A percentile compares a stretch with the other conserved stretches of the same genome.
phyloP scores from a whole-genome alignment of 2,888 invertebrate genomes.

The Drosophila incognita region DNA sequence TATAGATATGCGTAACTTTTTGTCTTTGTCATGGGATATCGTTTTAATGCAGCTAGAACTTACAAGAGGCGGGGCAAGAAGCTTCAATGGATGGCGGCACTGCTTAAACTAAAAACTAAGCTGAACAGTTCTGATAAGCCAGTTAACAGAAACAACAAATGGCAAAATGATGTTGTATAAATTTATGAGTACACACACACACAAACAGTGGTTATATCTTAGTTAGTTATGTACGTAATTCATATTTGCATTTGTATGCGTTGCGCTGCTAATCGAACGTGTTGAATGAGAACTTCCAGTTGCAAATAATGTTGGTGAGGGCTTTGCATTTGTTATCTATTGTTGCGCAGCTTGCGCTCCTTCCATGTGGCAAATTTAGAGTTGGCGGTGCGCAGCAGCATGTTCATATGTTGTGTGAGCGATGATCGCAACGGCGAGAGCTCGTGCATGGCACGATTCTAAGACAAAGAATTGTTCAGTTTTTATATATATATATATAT shows the following conservation, averaged over 20 bases:
- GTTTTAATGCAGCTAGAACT: conserved; percentile 57
- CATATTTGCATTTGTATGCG: conserved; percentile 47
- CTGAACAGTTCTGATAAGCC: neutral
- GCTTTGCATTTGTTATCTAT: conserved; percentile 80
- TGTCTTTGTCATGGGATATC: conserved; percentile 41
- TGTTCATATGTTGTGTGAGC: conserved; percentile 93
- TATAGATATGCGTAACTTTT: conserved; percentile 4
- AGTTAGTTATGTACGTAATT: conserved; percentile 34
- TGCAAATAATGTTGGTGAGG: conserved; percentile 30
- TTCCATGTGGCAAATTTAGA: conserved; percentile 95
- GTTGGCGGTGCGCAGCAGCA: conserved; percentile 93
- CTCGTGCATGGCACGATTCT: conserved; percentile 93
- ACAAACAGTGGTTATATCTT: conserved; percentile 33
- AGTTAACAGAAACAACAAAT: conserved; percentile 16
- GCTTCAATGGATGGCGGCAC: neutral
- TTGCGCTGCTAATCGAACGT: conserved; percentile 22
- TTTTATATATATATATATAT: neutral
- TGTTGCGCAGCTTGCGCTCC: conserved; percentile 88
- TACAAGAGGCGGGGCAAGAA: conserved; percentile 8
- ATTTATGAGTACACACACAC: conserved; percentile 45
- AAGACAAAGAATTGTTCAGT: neutral
- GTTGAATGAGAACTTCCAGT: conserved; percentile 31
- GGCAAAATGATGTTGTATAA: conserved; percentile 8
- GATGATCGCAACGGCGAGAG: conserved; percentile 92
- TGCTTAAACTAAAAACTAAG: neutral